These are phyloP conservation scores for Andrena marginata DNA, from an alignment of 2,888 invertebrate species.

Conservation along the genomic window DNA sequence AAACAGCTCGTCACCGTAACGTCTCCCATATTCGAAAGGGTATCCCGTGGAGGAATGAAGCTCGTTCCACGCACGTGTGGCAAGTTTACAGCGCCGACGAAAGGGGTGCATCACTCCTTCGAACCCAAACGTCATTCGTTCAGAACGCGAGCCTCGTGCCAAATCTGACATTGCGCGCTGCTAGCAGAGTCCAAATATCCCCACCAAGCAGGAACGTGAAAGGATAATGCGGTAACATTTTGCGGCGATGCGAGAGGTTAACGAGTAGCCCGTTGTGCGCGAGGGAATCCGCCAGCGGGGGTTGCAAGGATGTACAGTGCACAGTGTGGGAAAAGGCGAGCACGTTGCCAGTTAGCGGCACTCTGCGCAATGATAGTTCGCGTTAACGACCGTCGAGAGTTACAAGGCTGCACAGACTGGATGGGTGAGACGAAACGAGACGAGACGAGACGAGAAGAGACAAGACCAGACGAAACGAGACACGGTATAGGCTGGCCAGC, in stretches of 20 bases:
- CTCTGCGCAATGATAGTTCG: conserved; percentile 71
- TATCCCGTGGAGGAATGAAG: not conserved
- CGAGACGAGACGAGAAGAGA: conserved; percentile 55
- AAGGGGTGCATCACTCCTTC: conserved; percentile 10
- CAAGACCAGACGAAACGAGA: conserved; percentile 58
- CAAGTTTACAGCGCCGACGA: not conserved
- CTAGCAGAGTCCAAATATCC: conserved; percentile 1
- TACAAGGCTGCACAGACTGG: conserved; percentile 63
- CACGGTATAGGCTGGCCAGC: conserved; percentile 69
- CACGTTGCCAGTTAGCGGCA: conserved; percentile 61
- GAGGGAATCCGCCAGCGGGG: conserved; percentile 25
- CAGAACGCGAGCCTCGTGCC: conserved; percentile 43
- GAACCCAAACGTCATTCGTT: conserved; percentile 36
- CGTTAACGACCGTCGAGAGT: conserved; percentile 78
- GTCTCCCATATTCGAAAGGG: not conserved
- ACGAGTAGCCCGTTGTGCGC: conserved; percentile 58
- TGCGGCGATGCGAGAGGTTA: conserved; percentile 68
- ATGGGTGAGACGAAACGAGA: conserved; percentile 46
- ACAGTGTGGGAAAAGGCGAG: conserved; percentile 41
- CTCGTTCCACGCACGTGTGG: conserved; percentile 41
- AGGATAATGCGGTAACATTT: conserved; percentile 73
- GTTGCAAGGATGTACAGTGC: conserved; percentile 27
- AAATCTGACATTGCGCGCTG: conserved; percentile 37
- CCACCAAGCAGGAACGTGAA: conserved; percentile 18
- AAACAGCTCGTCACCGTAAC: not conserved